Conservation (phyloP, 2,113 vertebrate species). For the Alosa alosa region DNA sequence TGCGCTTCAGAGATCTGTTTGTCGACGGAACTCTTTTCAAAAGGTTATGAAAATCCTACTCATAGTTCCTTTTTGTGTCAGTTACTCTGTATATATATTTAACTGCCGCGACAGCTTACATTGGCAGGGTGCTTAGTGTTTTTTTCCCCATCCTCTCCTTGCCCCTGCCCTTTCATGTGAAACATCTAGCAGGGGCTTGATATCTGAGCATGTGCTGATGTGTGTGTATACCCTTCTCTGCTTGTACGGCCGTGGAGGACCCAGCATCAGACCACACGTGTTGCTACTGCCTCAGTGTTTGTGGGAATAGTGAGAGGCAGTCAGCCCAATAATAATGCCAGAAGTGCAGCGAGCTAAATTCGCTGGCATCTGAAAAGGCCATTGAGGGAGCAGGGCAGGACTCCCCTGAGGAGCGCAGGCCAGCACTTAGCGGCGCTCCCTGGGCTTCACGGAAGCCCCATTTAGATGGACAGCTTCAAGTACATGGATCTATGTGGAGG, state of each 20-base stretch:
- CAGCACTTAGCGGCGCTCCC: conserved; percentile 43
- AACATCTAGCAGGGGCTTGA: background rate
- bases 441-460: conserved; percentile 6
- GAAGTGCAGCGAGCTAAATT: conserved; percentile 67
- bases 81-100: conserved; percentile 36
- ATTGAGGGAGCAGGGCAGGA: conserved; percentile 54
- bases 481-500: no score
- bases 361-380: conserved; percentile 62
- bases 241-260: conserved; percentile 35
- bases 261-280: conserved; percentile 71
- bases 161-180: conserved; percentile 15
- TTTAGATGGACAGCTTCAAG: conserved; percentile 43
- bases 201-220: conserved; percentile 28
- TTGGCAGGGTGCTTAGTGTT: conserved; percentile 36
- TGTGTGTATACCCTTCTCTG: conserved; percentile 41
- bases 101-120: conserved; percentile 37
- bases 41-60: conserved; percentile 33
- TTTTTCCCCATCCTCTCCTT: conserved; percentile 24
- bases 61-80: conserved; percentile 26
- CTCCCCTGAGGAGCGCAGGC: conserved; percentile 38
- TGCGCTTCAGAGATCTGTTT: conserved; percentile 31
- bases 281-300: conserved; percentile 62
- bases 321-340: conserved; percentile 59
- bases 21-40: conserved; percentile 38
- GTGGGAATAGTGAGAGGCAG: conserved; percentile 70